Base-by-base conservation (phyloP, 2,888 invertebrate genomes). In the Trachelus tabidus region DNA sequence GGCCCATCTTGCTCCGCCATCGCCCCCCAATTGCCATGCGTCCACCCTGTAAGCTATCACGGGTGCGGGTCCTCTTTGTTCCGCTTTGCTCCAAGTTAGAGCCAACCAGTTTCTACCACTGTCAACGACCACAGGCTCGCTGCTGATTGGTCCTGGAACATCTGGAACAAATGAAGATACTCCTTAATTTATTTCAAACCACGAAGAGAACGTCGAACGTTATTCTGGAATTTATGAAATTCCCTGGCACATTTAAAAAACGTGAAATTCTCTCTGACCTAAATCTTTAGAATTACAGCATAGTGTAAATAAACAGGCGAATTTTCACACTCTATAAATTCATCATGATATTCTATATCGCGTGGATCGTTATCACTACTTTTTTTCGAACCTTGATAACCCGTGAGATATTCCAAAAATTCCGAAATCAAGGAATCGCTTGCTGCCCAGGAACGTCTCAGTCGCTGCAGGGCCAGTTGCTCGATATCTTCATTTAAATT, bases 71-170 rank as follows among this genome's bases (percentile, higher is more conserved):
- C 95, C 95, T 34, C 93, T 93, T 79, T 93, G 93, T 79, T 94
- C 94, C 0, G 97, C 95, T 90, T 96, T 96, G 56, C 94, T 94
- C 97, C 97, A 97, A n/a, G 94, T 94, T 79, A 97, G 92, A 1
- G 97, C 96, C 75, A 97, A 93, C 95, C 97, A 97, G 89, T 96
- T 96, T 88, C 94, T 94, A 73, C 97, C 97, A n/a, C 95, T 95
- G 90, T 97, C 97, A n/a, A 95, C 93, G 34, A 96, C 94, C 78
- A 94, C 93, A 34, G 97, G 97, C 85, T 95, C 95, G 77, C 95
- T 95, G 82, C 95, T 94, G 86, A 97, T 95, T 84, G 95, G 94
- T 78, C 95, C 95, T 78, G 97, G 97, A 81, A 96, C 96, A 93
- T 96, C 97, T 97, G 92, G 69, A 92, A 92, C 68, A 79, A 71